Evolutionary conservation across 2,797 vertebrate species (phyloP), one percentile per base, ranked within the genome.

Genomic region (Melanotaenia parkinsoni): DNA sequence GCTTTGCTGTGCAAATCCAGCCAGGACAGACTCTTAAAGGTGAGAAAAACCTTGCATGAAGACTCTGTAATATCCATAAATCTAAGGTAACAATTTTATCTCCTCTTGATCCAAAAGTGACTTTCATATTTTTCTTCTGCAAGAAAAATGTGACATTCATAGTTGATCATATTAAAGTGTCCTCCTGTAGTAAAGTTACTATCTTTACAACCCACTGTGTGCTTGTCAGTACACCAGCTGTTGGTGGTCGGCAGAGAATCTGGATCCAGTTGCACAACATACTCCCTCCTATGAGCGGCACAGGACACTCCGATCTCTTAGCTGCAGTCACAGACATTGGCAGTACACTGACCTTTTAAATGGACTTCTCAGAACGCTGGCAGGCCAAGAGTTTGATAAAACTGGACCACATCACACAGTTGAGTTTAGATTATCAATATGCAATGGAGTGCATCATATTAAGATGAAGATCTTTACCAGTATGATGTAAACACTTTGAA

Each of bases 1-100:
- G 98, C 70, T 99, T 99, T 63, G 95, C 98, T 26, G 96, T 97
- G 71, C 96, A 99, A 89, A 81, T 96, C 67, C 35, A 81, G 0
- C 86, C 89, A 0, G 95, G 90, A 3, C 90, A 97, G 85, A 96
- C 81, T 68, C 95, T 99, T 33, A 96, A 96, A 92, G 98, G 98
- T 98, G 76, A 5, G 88, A 65, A 32, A 67, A 37, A 56, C n/a
- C 40, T 45, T 67, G 20, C 0, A 30, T 30, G 22, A 35, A 63
- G 71, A 69, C 32, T 11, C 32, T 11, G 10, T 5, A 20, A 22
- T 2, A 24, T 32, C 26, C 43, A 51, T 40, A 16, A 10, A 47
- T 57, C 32, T 22, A 62, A 60, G 7, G 32, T 26, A n/a, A 62
- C 32, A 54, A 0, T 18, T 9, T 22, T 14, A 26, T 4, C 0